Conservation (phyloP, 2,113 vertebrate species). For the Platichthys stellatus region DNA sequence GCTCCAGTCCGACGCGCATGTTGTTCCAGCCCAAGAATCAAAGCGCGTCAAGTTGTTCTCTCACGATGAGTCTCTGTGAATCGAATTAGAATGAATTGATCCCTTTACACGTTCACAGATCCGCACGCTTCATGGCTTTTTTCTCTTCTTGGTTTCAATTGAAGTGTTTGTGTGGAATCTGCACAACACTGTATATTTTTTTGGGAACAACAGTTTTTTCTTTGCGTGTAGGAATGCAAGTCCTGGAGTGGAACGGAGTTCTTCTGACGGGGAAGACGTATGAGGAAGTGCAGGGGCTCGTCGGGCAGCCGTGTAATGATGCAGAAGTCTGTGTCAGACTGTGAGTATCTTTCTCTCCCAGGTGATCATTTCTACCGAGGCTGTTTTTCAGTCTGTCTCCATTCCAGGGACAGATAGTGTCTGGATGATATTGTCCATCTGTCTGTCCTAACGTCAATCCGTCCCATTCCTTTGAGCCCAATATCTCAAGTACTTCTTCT, state of each 20-base stretch:
- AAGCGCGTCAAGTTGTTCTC: constrained; percentile 9
- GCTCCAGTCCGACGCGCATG: not conserved
- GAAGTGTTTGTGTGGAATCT: not conserved
- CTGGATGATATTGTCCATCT: too few species aligned
- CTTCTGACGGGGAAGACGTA: constrained; percentile 94
- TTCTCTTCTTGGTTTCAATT: constrained; percentile 22
- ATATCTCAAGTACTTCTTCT: too few species aligned
- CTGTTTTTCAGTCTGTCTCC: too few species aligned
- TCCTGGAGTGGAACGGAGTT: constrained; percentile 96
- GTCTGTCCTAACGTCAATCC: too few species aligned
- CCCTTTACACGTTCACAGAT: not conserved
- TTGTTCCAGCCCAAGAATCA: constrained; percentile 15
- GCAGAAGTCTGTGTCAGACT: constrained; percentile 99
- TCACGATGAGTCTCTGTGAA: not conserved
- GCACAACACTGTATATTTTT: not conserved
- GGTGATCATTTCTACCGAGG: too few species aligned
- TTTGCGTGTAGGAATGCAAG: constrained; percentile 92
- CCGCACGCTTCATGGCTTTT: not conserved
- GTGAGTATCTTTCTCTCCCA: constrained; percentile 84
- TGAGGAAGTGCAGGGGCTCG: constrained; percentile 95
- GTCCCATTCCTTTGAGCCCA: too few species aligned
- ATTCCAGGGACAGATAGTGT: too few species aligned
- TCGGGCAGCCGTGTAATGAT: constrained; percentile 91
- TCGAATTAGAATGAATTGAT: constrained; percentile 11
- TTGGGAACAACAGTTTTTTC: not conserved